A percentile compares a stretch with the other conserved stretches of the same genome.
These are phyloP conservation scores for Temnothorax ravouxi DNA, from an alignment of 2,888 invertebrate genomes.

Conservation along the genomic window DNA sequence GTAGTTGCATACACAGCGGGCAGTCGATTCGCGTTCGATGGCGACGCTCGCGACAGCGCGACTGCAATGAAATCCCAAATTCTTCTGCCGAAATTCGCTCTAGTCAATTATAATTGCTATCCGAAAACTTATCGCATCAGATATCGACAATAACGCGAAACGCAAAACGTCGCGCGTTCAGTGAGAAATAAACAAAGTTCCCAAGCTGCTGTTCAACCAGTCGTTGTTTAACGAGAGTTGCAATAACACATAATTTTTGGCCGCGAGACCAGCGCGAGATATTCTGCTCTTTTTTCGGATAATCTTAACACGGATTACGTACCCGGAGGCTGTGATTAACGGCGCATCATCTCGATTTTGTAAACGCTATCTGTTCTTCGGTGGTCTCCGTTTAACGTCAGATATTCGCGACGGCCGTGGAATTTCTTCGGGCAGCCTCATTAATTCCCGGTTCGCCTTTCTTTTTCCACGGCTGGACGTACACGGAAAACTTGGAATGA, in stretches of 20 bases:
- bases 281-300: background rate
- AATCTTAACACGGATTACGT: background rate
- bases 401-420: constrained; percentile 47
- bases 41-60: background rate
- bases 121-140: constrained; percentile 27
- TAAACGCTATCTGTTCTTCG: background rate
- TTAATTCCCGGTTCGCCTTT: constrained; percentile 61
- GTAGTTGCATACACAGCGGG: constrained; percentile 40
- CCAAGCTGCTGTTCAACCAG: background rate
- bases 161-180: background rate
- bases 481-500: constrained; percentile 50
- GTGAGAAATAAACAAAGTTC: background rate
- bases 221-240: constrained; percentile 2
- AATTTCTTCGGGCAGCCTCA: constrained; percentile 43
- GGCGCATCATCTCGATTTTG: background rate
- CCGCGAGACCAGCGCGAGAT: background rate
- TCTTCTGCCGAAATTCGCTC: constrained; percentile 16
- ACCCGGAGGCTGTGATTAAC: background rate
- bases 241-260: background rate
- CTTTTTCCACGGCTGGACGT: constrained; percentile 53
- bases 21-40: constrained; percentile 7
- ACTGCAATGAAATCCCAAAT: constrained; percentile 19
- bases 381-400: constrained; percentile 7
- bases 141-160: background rate
- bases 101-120: constrained; percentile 27